Percentiles rank a stretch among this genome's conserved stretches.
Conservation (phyloP, 2,797 vertebrate species). For the Carapus acus region DNA sequence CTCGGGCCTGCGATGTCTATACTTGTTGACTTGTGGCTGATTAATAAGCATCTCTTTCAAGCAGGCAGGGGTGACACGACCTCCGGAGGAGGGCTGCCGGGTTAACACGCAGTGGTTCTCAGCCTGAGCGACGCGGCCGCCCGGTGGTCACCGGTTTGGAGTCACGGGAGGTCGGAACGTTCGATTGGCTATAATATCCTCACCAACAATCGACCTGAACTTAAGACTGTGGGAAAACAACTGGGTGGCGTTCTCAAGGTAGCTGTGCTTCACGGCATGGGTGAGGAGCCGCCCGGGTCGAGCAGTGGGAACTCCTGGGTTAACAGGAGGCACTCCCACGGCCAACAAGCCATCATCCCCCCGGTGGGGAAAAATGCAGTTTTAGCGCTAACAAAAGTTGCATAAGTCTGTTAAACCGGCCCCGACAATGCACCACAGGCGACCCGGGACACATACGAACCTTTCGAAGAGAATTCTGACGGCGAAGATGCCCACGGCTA, state of each 20-base stretch:
- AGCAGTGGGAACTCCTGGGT: no score
- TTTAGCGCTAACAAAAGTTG: background rate
- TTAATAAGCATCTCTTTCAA: background rate
- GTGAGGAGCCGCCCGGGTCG: no score
- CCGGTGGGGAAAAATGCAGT: background rate
- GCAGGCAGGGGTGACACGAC: slow-evolving; percentile 1
- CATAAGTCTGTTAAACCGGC: no score
- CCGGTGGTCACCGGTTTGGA: background rate
- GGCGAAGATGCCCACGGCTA: slow-evolving; percentile 82
- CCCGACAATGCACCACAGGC: background rate
- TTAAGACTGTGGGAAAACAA: no score
- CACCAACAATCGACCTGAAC: no score
- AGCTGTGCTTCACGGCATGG: no score
- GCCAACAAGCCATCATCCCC: no score
- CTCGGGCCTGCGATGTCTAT: background rate
- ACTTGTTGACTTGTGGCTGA: no score
- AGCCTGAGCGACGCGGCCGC: background rate
- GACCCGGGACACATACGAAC: slow-evolving; percentile 57
- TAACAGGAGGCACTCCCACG: no score
- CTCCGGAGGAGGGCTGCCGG: background rate
- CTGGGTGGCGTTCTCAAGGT: no score
- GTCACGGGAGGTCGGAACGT: no score
- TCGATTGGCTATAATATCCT: no score
- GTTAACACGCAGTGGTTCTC: background rate
- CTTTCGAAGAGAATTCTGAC: slow-evolving; percentile 90